Percentiles rank a stretch among this genome's conserved stretches.
Evolutionary conservation across 2,797 vertebrate species (phyloP).

Genomic region (Peromyscus aztecus): DNA sequence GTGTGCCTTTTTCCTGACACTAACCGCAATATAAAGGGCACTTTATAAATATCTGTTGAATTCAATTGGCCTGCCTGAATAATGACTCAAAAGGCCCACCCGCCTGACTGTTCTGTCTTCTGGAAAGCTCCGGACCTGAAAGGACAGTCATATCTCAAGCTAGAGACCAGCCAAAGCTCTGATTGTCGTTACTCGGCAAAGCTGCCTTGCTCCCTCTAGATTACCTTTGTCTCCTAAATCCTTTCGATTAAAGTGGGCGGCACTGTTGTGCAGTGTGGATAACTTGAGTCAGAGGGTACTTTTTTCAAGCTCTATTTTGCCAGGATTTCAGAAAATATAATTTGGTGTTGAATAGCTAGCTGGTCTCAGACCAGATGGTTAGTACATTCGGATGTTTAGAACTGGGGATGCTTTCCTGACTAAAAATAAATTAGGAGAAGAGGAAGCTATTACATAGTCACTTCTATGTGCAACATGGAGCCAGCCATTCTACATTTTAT

Average conservation of each 20-base stretch:
- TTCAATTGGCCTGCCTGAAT: not conserved
- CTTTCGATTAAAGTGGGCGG: not conserved
- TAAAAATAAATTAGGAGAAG: conserved; percentile 45
- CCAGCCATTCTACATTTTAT: not conserved
- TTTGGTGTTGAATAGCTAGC: conserved; percentile 33
- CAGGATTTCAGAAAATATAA: conserved; percentile 65
- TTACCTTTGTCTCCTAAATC: not conserved
- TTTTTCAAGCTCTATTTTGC: conserved; percentile 23
- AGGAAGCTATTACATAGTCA: not conserved
- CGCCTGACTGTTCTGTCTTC: conserved; percentile 10
- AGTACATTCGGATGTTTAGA: not conserved
- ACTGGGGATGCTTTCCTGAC: not conserved
- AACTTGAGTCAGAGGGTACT: not conserved
- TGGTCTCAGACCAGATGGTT: conserved; percentile 45
- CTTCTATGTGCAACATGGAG: not conserved
- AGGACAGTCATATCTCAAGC: not conserved
- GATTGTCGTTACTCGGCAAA: not conserved
- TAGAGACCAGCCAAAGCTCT: not conserved
- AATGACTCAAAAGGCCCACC: not conserved
- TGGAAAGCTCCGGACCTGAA: conserved; percentile 8
- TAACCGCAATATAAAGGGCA: not conserved
- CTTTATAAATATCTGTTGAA: conserved; percentile 18
- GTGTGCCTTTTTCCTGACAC: not conserved
- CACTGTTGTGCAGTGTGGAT: not conserved
- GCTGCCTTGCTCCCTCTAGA: not conserved